Evolutionary conservation across 2,888 invertebrate genomes (phyloP).

Genomic region (Chymomyza caudatula): DNA sequence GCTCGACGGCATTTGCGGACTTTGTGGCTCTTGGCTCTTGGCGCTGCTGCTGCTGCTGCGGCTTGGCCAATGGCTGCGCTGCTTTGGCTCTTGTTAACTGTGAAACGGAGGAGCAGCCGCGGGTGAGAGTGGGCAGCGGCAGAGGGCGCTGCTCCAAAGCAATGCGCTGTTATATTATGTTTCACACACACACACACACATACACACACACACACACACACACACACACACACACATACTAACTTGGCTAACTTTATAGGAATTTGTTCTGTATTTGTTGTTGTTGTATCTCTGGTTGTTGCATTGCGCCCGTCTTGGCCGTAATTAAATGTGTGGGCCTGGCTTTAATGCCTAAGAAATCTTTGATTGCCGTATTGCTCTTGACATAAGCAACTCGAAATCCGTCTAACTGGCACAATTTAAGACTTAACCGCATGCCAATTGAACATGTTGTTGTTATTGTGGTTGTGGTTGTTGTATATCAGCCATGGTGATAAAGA

Average conservation of each 20-base stretch:
- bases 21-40: slow-evolving; percentile 23
- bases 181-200: not conserved
- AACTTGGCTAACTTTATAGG: no score
- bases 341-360: slow-evolving; percentile 5
- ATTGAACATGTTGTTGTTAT: no score
- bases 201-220: not conserved
- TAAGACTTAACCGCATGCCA: slow-evolving; percentile 39
- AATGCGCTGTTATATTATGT: slow-evolving; percentile 59
- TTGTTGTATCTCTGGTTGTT: not conserved
- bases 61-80: not conserved
- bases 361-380: slow-evolving; percentile 64
- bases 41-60: not conserved
- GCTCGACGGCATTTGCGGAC: slow-evolving; percentile 2
- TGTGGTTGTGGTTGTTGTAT: no score
- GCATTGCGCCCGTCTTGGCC: slow-evolving; percentile 1
- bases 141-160: not conserved
- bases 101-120: slow-evolving; percentile 5
- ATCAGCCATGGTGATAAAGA: not conserved
- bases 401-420: slow-evolving; percentile 69
- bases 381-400: slow-evolving; percentile 70
- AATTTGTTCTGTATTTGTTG: not conserved
- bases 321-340: slow-evolving; percentile 22
- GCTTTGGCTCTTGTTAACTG: slow-evolving; percentile 50
- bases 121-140: not conserved
- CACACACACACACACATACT: not conserved